Conservation (phyloP, 2,888 invertebrate genomes). For the Synergus umbraculus region DNA sequence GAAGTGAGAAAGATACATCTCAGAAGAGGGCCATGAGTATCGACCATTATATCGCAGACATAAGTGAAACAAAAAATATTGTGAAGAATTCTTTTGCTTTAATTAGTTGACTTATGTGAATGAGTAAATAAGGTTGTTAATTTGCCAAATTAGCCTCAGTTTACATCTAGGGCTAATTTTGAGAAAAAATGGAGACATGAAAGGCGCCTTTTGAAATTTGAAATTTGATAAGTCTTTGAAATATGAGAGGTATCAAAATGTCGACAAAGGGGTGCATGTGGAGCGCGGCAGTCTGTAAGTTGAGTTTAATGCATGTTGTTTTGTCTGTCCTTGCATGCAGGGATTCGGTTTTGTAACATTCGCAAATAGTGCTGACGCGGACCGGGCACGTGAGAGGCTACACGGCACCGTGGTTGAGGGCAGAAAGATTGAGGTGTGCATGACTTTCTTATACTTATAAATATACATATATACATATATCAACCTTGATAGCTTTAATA, state of each 20-base stretch:
- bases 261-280: constrained; percentile 57
- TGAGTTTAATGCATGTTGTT: constrained; percentile 91
- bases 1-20: background rate
- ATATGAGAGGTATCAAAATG: constrained; percentile 45
- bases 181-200: background rate
- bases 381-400: constrained; percentile 99
- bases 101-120: too few species aligned
- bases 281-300: constrained; percentile 76
- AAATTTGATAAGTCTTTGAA: constrained; percentile 4
- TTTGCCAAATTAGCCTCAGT: background rate
- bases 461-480: constrained; percentile 62
- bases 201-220: background rate
- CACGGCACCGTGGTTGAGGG: constrained; percentile 99
- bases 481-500: constrained; percentile 41
- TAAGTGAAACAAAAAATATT: too few species aligned
- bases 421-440: constrained; percentile 99
- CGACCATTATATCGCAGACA: too few species aligned
- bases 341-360: constrained; percentile 99
- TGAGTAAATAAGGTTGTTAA: too few species aligned
- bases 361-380: constrained; percentile 99
- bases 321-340: constrained; percentile 98
- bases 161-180: background rate
- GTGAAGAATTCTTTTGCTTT: too few species aligned
- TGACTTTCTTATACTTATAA: constrained; percentile 83
- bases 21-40: background rate